These are phyloP conservation scores for Bombylius discolor DNA, from an alignment of 2,888 invertebrate species.

Conservation along the genomic window DNA sequence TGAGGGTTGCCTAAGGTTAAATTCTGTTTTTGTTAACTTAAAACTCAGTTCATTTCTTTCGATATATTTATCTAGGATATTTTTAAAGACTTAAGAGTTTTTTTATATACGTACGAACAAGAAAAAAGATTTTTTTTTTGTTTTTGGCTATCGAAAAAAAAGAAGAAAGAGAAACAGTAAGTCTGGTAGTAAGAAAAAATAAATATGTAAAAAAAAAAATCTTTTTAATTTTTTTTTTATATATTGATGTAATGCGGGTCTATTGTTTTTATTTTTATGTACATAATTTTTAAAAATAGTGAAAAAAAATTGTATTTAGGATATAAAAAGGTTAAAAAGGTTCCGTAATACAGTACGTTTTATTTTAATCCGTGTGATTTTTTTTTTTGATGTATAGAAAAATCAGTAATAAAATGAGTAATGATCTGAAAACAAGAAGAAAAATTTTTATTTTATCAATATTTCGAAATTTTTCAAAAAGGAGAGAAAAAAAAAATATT, in stretches of 20 bases:
- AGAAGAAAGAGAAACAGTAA: no score
- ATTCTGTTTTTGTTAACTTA: not conserved
- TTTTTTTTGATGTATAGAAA: no score
- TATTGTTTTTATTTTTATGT: conserved; percentile 4
- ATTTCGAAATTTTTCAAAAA: no score
- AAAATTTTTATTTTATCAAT: no score
- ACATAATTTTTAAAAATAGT: not conserved
- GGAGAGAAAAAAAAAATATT: no score
- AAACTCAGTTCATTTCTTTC: no score
- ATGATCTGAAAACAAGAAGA: no score
- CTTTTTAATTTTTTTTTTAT: not conserved
- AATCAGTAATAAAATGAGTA: no score
- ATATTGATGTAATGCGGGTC: conserved; percentile 8
- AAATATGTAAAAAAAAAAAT: conserved; percentile 1
- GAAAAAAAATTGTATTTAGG: not conserved
- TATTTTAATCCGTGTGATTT: no score
- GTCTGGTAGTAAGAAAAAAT: no score
- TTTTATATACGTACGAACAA: not conserved
- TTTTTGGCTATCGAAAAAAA: not conserved
- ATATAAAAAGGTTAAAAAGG: not conserved
- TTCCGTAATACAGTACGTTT: not conserved
- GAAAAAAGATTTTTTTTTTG: not conserved
- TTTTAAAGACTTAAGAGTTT: not conserved
- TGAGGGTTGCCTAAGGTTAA: conserved; percentile 6
- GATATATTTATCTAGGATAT: not conserved